Evolutionary conservation across 2,888 invertebrate species (phyloP), one percentile per base, ranked within the genome.

Genomic region (Sinopyrophorus schimmeli): DNA sequence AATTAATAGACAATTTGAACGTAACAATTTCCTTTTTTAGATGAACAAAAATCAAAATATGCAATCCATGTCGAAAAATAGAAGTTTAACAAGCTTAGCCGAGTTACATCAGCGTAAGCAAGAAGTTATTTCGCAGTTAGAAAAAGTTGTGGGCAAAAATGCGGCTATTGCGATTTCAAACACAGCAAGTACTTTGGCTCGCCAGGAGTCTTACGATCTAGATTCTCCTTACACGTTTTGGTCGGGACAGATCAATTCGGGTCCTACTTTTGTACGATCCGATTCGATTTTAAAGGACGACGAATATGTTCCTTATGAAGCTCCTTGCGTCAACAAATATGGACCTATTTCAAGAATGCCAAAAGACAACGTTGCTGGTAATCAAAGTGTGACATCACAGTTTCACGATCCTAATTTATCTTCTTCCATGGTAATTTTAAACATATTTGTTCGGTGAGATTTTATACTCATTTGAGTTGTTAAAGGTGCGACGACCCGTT

Each of bases 241-340:
- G 65, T 58, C 67, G 5, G 66, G 66, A 5, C 68, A 70, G 23
- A 57, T 61, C 11, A 63, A 65, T 38, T 51, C 58, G 5, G 64
- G 62, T 6, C 72, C 73, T 1, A 71, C 71, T 10, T 77, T 75
- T 58, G 76, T 77, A 5, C 71, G 79, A 40, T 76, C 79, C 11
- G 80, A 80, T 63, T 76, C 79, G 1, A 76, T 80, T 53, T 64
- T 80, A 32, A 77, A 79, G 21, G 81, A 83, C 54, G 84, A 83
- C 60, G 82, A 82, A 61, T 82, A 83, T 62, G 81, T 84, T 41
- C 84, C 84, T 4, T 84, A 83, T 67, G 84, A 83, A 62, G 76
- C 80, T 18, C 80, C 83, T 1, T 74, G 80, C 14, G 80, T 81
- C 10, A 83, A 82, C 56, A 84, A 83, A 69, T 86, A 80, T 65